These are phyloP conservation scores for Lophotis ruficrista DNA, from an alignment of 2,113 vertebrate genomes.

Conservation along the genomic window DNA sequence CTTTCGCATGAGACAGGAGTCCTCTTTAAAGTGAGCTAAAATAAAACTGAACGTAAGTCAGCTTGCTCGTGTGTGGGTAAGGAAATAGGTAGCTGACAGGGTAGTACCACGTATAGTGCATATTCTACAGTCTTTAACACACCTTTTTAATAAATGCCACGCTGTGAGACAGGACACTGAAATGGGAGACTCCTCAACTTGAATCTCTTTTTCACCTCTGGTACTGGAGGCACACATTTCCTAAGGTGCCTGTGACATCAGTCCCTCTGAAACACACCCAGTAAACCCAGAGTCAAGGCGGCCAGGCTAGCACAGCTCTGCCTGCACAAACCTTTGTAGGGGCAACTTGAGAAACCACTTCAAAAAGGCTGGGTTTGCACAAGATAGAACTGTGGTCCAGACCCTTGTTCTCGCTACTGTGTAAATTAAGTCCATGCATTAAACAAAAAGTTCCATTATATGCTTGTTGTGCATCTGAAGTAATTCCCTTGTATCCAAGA, in stretches of 20 bases:
- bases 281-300: not conserved
- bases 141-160: not conserved
- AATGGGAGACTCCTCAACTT: not conserved
- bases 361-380: not conserved
- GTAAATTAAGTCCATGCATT: not conserved
- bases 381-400: not conserved
- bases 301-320: not conserved
- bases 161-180: not conserved
- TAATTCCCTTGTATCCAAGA: not conserved
- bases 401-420: not conserved
- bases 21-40: not conserved
- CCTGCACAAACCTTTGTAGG: not conserved
- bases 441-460: not conserved
- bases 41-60: not conserved
- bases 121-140: not conserved
- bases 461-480: not conserved
- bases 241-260: not conserved
- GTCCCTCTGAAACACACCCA: not conserved
- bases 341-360: not conserved
- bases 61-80: not conserved
- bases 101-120: not conserved
- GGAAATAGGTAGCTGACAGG: not conserved
- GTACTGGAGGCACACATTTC: not conserved
- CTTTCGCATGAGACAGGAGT: not conserved
- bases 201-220: not conserved